A percentile compares a stretch with the other conserved stretches of the same genome.
Evolutionary conservation across 2,113 vertebrate genomes (phyloP).

Genomic region (Catharus bicknelli): DNA sequence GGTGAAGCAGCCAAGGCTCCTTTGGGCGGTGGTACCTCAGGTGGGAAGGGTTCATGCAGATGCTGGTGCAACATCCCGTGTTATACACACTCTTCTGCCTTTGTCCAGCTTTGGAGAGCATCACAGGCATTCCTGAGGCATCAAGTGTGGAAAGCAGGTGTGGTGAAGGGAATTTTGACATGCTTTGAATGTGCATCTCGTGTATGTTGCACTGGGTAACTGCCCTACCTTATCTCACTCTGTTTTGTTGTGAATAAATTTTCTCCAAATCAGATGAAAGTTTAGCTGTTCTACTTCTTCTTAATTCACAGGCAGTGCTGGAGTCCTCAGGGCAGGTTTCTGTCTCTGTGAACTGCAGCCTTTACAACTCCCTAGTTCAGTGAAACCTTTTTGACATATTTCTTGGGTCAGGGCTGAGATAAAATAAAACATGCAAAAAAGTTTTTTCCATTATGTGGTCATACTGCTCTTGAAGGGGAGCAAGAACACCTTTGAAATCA

Average conservation of each 20-base stretch:
- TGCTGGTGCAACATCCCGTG: fast-evolving
- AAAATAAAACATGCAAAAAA: not conserved
- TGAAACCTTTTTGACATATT: not conserved
- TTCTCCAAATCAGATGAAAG: not conserved
- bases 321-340: not conserved
- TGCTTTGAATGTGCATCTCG: fast-evolving
- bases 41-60: not conserved
- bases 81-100: not conserved
- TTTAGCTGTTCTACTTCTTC: not conserved
- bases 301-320: not conserved
- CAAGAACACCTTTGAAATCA: not conserved
- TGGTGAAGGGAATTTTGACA: not conserved
- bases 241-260: not conserved
- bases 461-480: not conserved
- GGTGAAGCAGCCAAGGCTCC: not conserved
- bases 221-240: fast-evolving
- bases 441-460: not conserved
- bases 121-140: not conserved
- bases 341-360: not conserved
- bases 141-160: not conserved
- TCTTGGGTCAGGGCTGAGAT: not conserved
- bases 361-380: not conserved
- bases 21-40: not conserved
- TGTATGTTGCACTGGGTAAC: not conserved
- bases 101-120: not conserved